Percentiles rank a stretch among this genome's conserved stretches.
Evolutionary conservation across 2,888 invertebrate species (phyloP).

Genomic region (Diplolepis rosae): DNA sequence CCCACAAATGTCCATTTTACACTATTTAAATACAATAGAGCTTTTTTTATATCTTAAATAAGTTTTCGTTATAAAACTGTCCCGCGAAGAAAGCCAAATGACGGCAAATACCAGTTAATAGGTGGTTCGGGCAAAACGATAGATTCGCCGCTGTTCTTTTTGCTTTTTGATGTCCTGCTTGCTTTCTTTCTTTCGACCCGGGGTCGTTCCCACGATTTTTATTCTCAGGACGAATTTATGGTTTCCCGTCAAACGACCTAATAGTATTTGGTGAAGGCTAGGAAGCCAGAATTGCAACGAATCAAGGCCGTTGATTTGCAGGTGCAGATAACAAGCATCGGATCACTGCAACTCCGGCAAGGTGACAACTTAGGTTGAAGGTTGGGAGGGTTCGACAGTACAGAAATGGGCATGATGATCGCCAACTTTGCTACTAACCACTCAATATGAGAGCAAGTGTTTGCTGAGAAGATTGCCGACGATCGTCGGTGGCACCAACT

Average conservation of each 20-base stretch:
- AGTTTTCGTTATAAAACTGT: slow-evolving; percentile 71
- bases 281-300: slow-evolving; percentile 69
- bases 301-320: slow-evolving; percentile 64
- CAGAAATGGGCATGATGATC: slow-evolving; percentile 60
- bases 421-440: slow-evolving; percentile 71
- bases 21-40: slow-evolving; percentile 74
- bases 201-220: not conserved
- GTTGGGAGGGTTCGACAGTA: slow-evolving; percentile 66
- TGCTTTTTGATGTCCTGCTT: not conserved
- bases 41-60: slow-evolving; percentile 73
- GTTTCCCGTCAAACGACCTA: slow-evolving; percentile 68
- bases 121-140: slow-evolving; percentile 64
- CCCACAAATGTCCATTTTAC: slow-evolving; percentile 73
- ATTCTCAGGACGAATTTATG: slow-evolving; percentile 59
- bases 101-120: slow-evolving; percentile 69
- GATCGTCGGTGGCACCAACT: slow-evolving; percentile 66
- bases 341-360: slow-evolving; percentile 71
- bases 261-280: slow-evolving; percentile 72
- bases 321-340: slow-evolving; percentile 60
- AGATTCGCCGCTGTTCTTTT: slow-evolving; percentile 54
- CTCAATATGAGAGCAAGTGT: slow-evolving; percentile 73
- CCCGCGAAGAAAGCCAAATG: slow-evolving; percentile 69
- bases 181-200: slow-evolving; percentile 5
- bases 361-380: slow-evolving; percentile 60
- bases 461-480: slow-evolving; percentile 67